A percentile compares a stretch with the other conserved stretches of the same genome.
Conservation (phyloP, 2,888 invertebrate genomes). For the Mallateleia sp. region DNA sequence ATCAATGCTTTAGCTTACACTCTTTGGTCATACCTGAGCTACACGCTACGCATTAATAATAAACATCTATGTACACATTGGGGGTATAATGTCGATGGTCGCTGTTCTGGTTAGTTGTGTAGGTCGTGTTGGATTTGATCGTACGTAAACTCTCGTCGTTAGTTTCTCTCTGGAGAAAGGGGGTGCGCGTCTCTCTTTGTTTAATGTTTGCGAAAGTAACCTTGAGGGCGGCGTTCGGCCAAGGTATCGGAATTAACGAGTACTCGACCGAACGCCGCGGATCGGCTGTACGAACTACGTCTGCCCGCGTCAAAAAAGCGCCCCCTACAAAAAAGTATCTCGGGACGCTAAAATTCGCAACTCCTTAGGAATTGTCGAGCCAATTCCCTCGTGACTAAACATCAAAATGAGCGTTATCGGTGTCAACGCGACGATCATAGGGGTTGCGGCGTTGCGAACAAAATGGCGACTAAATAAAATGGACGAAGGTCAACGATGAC, state of each 20-base stretch:
- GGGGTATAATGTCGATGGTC: constrained; percentile 40
- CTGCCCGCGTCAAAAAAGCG: constrained; percentile 17
- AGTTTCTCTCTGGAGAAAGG: constrained; percentile 51
- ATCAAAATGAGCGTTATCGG: constrained; percentile 18
- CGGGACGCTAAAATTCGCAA: constrained; percentile 19
- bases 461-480: neutral
- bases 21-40: constrained; percentile 35
- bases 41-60: constrained; percentile 1
- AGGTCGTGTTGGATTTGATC: constrained; percentile 41
- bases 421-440: neutral
- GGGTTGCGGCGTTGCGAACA: too few species aligned
- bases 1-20: neutral
- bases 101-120: constrained; percentile 45
- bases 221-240: constrained; percentile 4
- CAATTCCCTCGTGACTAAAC: constrained; percentile 7
- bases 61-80: constrained; percentile 4
- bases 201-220: constrained; percentile 13
- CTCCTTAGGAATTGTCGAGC: constrained; percentile 4
- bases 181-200: constrained; percentile 40
- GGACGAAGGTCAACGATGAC: neutral
- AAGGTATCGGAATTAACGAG: neutral
- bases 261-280: neutral
- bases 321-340: constrained; percentile 17
- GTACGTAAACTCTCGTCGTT: constrained; percentile 74
- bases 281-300: neutral